Base-by-base conservation (phyloP, 2,797 vertebrate genomes). In the Cuculus canorus region DNA sequence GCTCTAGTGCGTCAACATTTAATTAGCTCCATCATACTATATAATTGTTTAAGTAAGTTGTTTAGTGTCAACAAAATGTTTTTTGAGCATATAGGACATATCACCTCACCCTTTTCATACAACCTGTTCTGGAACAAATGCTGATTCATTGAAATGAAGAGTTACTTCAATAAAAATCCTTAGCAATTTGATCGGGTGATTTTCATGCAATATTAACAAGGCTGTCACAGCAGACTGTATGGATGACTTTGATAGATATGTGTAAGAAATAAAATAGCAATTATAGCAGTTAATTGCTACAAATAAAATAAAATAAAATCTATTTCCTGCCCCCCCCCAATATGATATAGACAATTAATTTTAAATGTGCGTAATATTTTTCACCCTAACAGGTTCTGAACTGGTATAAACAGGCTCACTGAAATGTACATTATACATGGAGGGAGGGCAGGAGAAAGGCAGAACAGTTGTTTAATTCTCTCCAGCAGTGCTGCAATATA, bases 191-290 rank as follows among this genome's bases (percentile, higher is more conserved):
- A 78, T 80, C 45, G 63, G 32, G 13, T 68, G 37, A 43, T 50
- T 88, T 85, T 84, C 76, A 66, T 79, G 45, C 33, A 82, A 25
- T 70, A 88, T 71, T 82, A 86, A 90, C 59, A 85, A 54, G 69
- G 32, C 45, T 13, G 7, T 56, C 69, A 81, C 39, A 89, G 53
- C 14, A 87, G 70, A 57, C 7, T 89, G 16, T 45, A 30, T 19
- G 30, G 30, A 32, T 72, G 53, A 64, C 27, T 78, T 84, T 82
- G 63, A 84, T 78, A 86, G 82, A 90, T 69, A 92, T 11, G 10
- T 87, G 54, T 39, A 83, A 82, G n/a, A 93, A 85, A 75, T 57
- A 92, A 82, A 80, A 81, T 52, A 82, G 28, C 64, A 91, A 79
- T 80, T 91, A 81, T 9, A 88, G 21, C 37, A 86, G 92, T 78